These are phyloP conservation scores for Drosophila anceps DNA, from an alignment of 2,888 invertebrate genomes.

Conservation along the genomic window DNA sequence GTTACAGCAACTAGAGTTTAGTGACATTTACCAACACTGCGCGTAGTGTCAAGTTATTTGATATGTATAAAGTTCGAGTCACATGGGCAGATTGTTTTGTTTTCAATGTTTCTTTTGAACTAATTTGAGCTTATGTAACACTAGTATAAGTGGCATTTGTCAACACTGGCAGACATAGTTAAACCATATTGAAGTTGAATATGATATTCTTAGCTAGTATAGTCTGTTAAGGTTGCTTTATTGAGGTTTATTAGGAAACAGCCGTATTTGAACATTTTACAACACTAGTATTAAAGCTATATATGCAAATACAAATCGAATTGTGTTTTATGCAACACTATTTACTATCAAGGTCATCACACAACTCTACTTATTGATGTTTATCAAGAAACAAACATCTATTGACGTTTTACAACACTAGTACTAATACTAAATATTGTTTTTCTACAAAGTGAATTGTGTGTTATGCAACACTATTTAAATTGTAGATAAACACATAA, in stretches of 20 bases:
- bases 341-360: no score
- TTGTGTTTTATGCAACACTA: no score
- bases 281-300: no score
- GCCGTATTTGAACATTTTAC: no score
- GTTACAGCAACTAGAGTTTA: slow-evolving; percentile 6
- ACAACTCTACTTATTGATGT: no score
- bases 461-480: background rate
- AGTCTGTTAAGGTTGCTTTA: background rate
- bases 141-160: background rate
- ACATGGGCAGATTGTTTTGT: no score
- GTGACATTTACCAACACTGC: slow-evolving; percentile 29
- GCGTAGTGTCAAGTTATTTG: background rate
- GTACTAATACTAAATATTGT: no score
- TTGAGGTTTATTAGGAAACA: no score
- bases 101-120: background rate
- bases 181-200: background rate
- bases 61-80: background rate
- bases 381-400: background rate
- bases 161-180: background rate
- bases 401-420: background rate
- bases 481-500: background rate
- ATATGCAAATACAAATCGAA: no score
- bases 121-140: background rate
- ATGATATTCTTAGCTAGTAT: background rate
- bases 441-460: no score